Evolutionary conservation across 2,797 vertebrate species (phyloP).

Genomic region (Hapalemur alaotrensis): DNA sequence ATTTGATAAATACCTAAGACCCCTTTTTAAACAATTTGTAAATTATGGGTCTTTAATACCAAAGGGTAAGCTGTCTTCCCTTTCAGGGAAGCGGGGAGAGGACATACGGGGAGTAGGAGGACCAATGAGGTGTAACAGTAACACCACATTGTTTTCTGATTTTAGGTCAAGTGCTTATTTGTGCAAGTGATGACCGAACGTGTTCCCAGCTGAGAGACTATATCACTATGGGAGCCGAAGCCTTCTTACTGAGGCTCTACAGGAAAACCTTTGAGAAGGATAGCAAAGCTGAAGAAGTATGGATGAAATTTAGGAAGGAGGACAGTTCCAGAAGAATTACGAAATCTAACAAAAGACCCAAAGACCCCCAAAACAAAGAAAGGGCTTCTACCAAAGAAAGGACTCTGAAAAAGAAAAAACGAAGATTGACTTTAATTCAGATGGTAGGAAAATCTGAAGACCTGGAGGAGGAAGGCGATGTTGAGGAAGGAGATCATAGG

Average conservation of each 20-base stretch:
- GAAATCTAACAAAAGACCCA: slow-evolving; percentile 71
- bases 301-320: slow-evolving; percentile 80
- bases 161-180: slow-evolving; percentile 94
- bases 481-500: slow-evolving; percentile 64
- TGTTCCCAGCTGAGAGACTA: slow-evolving; percentile 95
- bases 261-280: slow-evolving; percentile 90
- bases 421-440: slow-evolving; percentile 89
- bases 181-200: slow-evolving; percentile 95
- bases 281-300: slow-evolving; percentile 82
- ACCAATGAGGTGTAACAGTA: background rate
- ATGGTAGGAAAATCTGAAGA: slow-evolving; percentile 87
- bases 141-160: background rate
- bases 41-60: background rate
- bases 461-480: slow-evolving; percentile 73
- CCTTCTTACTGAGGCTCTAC: slow-evolving; percentile 91
- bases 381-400: slow-evolving; percentile 78
- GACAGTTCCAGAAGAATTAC: slow-evolving; percentile 75
- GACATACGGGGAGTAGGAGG: background rate
- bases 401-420: slow-evolving; percentile 81
- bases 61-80: background rate
- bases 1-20: slow-evolving; percentile 34
- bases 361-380: slow-evolving; percentile 82
- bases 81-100: background rate
- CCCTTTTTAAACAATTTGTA: background rate
- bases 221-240: slow-evolving; percentile 88